Base-by-base conservation (phyloP, 2,888 invertebrate genomes). In the Helobdella robusta region DNA sequence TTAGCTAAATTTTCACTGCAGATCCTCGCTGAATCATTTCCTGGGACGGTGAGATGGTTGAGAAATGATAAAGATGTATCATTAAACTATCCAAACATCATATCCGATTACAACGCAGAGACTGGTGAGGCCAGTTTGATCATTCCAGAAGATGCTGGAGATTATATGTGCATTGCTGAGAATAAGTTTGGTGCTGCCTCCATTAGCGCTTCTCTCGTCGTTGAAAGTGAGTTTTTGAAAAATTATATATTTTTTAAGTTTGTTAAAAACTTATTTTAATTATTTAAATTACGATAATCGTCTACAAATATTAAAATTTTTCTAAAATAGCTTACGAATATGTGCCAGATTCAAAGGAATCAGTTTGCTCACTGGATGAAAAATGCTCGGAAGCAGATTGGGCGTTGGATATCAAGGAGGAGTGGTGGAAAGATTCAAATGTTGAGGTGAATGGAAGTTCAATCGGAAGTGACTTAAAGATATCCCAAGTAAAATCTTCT, bases 161-260 rank as follows among this genome's bases (percentile, higher is more conserved):
- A 94, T 1, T 97, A 95, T 78, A 91, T 91, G 18, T 95, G 94
- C 76, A 89, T 90, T 78, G 95, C 95, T 0, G 86, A 89, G 66
- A 98, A 95, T 78, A 89, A 89, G 75, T 84, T 91, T 30, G 98
- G 98, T 2, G 91, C 93, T 83, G 93, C 94, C 20, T 89, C 92
- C 2, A 92, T 94, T 18, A 72, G 71, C 59, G 76, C 75, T 28
- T 72, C 67, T 32, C 72, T 78, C 18, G 74, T 75, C 69, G 76
- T 78, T 28, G 77, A 78, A 65, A 68, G 69, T 69, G 32, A 23
- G 46, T 54, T 18, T 36, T 8, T 34, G n/a, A 6, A 50, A 8
- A 20, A 20, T 50, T 6, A 11, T 50, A n/a, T 50, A n/a, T 62
- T 25, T 48, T 18, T 62, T 30, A 11, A 8, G 15, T 32, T 58